A percentile compares a stretch with the other conserved stretches of the same genome.
Conservation (phyloP, 2,797 vertebrate genomes). For the Sciurus vulgaris region DNA sequence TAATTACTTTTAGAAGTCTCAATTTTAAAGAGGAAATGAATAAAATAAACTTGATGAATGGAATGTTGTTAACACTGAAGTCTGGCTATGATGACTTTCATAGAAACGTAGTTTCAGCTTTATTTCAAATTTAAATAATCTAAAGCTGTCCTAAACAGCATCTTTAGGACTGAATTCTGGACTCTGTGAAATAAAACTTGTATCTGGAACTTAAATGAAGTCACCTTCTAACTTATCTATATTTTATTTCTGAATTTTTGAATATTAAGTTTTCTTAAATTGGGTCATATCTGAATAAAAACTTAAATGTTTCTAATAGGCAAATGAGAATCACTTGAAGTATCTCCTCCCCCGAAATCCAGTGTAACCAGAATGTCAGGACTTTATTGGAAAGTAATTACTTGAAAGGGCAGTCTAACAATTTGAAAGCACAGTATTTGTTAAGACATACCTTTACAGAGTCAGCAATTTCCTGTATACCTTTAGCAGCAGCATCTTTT, state of each 20-base stretch:
- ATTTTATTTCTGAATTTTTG: background rate
- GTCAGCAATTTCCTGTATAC: constrained; percentile 94
- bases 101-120: background rate
- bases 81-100: background rate
- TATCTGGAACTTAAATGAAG: background rate
- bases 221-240: background rate
- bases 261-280: constrained; percentile 53
- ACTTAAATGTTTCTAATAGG: background rate
- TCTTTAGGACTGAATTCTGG: background rate
- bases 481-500: constrained; percentile 94
- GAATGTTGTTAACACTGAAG: background rate
- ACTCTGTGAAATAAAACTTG: constrained; percentile 19
- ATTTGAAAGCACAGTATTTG: background rate
- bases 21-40: constrained; percentile 17
- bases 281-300: constrained; percentile 12
- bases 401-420: background rate
- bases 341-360: background rate
- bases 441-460: constrained; percentile 91
- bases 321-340: constrained; percentile 25
- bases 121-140: constrained; percentile 47
- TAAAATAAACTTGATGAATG: constrained; percentile 40
- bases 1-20: background rate
- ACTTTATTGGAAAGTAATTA: constrained; percentile 29
- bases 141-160: background rate
- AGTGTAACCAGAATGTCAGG: background rate